Conservation (phyloP, 2,888 invertebrate species). For the Calliphora vomitoria region DNA sequence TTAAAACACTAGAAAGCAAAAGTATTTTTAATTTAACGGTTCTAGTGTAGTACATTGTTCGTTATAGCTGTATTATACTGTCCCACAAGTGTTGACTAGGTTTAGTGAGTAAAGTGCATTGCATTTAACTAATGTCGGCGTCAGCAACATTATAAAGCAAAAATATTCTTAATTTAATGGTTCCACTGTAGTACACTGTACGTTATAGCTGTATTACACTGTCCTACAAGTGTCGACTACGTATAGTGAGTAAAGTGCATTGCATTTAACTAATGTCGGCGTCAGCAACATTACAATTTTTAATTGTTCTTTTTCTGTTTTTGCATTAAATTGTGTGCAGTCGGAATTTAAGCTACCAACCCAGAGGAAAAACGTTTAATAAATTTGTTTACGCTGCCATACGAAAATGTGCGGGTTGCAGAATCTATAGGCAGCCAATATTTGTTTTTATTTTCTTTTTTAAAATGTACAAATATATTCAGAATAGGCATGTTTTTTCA, state of each 20-base stretch:
- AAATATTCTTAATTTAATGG: too few species aligned
- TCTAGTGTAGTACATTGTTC: not conserved
- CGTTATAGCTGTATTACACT: not conserved
- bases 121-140: constrained; percentile 32
- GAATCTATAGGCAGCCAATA: not conserved
- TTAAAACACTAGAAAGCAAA: too few species aligned
- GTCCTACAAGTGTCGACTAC: not conserved
- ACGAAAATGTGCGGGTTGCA: constrained; percentile 16
- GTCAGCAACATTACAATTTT: constrained; percentile 52
- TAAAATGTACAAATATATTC: not conserved
- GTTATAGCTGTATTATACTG: not conserved
- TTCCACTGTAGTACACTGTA: not conserved
- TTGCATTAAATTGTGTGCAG: constrained; percentile 9
- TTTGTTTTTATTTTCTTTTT: not conserved
- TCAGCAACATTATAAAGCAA: constrained; percentile 49
- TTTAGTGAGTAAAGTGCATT: constrained; percentile 5
- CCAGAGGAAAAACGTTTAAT: not conserved
- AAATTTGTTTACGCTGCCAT: constrained; percentile 2
- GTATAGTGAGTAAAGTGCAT: constrained; percentile 2
- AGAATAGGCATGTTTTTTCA: not conserved
- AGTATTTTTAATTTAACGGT: too few species aligned
- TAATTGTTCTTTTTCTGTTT: not conserved
- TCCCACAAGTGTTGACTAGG: not conserved
- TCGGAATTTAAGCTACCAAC: not conserved
- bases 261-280: constrained; percentile 29